A percentile compares a stretch with the other conserved stretches of the same genome.
Evolutionary conservation across 2,797 vertebrate genomes (phyloP).

Genomic region (Chrysolophus pictus): DNA sequence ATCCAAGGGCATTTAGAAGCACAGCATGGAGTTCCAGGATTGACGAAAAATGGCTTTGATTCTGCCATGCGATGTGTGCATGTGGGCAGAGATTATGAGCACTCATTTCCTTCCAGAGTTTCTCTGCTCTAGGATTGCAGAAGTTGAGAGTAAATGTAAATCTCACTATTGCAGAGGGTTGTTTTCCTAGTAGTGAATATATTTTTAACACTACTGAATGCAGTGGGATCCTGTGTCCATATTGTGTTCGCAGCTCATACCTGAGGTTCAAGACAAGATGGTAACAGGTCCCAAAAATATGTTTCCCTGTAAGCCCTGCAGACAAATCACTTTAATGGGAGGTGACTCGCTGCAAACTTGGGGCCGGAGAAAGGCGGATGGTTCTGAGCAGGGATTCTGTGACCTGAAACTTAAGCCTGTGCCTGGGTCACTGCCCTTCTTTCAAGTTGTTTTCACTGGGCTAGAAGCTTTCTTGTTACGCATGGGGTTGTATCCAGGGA

Average conservation of each 20-base stretch:
- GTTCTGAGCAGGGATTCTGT: slow-evolving; percentile 40
- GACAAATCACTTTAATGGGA: background rate
- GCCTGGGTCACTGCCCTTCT: slow-evolving; percentile 58
- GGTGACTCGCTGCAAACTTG: background rate
- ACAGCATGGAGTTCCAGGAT: background rate
- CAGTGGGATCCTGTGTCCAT: background rate
- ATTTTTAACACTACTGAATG: background rate
- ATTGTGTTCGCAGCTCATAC: background rate
- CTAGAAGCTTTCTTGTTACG: slow-evolving; percentile 61
- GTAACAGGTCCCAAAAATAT: background rate
- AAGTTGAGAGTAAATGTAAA: background rate
- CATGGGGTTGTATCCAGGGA: slow-evolving; percentile 43
- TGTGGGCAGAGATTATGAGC: background rate
- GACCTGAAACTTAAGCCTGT: slow-evolving; percentile 60
- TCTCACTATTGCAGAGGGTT: background rate
- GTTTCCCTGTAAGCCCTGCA: background rate
- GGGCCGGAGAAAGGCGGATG: slow-evolving; percentile 14
- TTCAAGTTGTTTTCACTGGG: slow-evolving; percentile 62
- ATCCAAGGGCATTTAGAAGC: background rate
- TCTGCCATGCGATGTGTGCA: background rate
- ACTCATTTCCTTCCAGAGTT: background rate
- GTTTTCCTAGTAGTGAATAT: background rate
- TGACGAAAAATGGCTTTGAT: background rate
- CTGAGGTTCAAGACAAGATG: background rate
- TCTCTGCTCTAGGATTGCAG: background rate